Conservation (phyloP, 2,113 vertebrate species). For the Mugil cephalus region DNA sequence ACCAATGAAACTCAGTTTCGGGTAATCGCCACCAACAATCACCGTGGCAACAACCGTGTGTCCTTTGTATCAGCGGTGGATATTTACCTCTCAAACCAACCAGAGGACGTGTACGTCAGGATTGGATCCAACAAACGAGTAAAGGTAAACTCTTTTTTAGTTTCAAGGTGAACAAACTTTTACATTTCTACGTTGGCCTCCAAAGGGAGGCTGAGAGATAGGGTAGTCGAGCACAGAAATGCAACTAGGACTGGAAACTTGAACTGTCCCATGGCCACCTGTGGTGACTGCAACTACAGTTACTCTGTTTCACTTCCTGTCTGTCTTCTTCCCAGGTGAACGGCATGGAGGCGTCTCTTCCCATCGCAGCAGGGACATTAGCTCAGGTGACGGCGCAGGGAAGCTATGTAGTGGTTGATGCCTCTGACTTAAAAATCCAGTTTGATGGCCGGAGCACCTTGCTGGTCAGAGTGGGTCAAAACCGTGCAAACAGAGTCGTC, state of each 20-base stretch:
- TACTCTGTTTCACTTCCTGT: neutral
- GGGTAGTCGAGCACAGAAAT: too few relatives aligned
- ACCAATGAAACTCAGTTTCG: slow-evolving; percentile 58
- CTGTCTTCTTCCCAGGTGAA: slow-evolving; percentile 64
- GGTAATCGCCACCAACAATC: slow-evolving; percentile 72
- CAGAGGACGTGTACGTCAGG: slow-evolving; percentile 41
- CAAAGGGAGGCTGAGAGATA: too few relatives aligned
- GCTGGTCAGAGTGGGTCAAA: slow-evolving; percentile 53
- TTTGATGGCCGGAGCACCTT: slow-evolving; percentile 71
- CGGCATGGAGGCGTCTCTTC: slow-evolving; percentile 41
- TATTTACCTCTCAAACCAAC: slow-evolving; percentile 60
- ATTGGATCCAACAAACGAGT: slow-evolving; percentile 68
- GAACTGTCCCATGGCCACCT: too few relatives aligned
- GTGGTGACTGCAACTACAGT: too few relatives aligned
- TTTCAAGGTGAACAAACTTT: neutral
- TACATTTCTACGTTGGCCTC: too few relatives aligned
- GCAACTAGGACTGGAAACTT: too few relatives aligned
- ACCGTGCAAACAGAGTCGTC: slow-evolving; percentile 40
- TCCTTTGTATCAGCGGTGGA: slow-evolving; percentile 80
- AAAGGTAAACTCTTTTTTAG: slow-evolving; percentile 52
- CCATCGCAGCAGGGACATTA: slow-evolving; percentile 32
- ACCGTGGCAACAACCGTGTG: slow-evolving; percentile 67
- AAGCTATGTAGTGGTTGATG: slow-evolving; percentile 61
- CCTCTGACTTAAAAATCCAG: slow-evolving; percentile 57
- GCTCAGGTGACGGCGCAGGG: slow-evolving; percentile 48